Base-by-base conservation (phyloP, 2,888 invertebrate species). In the Agapetus fuscipes region DNA sequence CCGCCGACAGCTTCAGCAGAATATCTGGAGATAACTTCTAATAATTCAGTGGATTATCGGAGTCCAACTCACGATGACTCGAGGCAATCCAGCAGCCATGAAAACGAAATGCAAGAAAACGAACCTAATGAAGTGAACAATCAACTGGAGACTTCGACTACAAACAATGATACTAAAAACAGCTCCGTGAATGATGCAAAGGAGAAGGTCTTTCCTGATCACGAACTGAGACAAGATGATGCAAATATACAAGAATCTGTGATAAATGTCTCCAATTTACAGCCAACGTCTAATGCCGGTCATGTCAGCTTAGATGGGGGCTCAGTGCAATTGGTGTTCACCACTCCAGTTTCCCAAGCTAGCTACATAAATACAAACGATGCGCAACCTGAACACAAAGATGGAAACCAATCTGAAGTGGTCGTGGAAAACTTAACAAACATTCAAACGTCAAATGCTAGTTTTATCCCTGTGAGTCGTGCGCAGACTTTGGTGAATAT, bases 401-500 rank as follows among this genome's bases (percentile, higher is more conserved):
- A 37, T 7, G 11, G 3, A n/a, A 5, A 27, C 3, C 17, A 24
- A 10, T 17, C 40, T 9, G 20, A 11, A 7, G n/a, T 24, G 6
- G 7, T 15, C 12, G 12, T 3, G 11, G 39, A 39, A 39, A 39
- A 34, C 28, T 26, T 28, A 12, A 14, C 15, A 3, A 29, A 7
- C 17, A 17, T 20, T 6, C 27, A 35, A 5, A 34, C 39, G 5
- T 24, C 37, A 4, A 39, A 30, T 24, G 15, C 44, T 3, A 45
- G 32, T 17, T 45, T 43, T 25, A 43, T 40, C 27, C 33, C 44
- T 3, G 37, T 42, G 5, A 48, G 39, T 16, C 39, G 45, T 33
- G 47, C 71, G 6, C 60, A 63, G 17, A 61, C 71, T 12, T 53
- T 74, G 30, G 71, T 69, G 2, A 71, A 72, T 52, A 66, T 74